These are phyloP conservation scores for Typhlichthys subterraneus DNA, from an alignment of 2,797 vertebrate genomes.

Conservation along the genomic window DNA sequence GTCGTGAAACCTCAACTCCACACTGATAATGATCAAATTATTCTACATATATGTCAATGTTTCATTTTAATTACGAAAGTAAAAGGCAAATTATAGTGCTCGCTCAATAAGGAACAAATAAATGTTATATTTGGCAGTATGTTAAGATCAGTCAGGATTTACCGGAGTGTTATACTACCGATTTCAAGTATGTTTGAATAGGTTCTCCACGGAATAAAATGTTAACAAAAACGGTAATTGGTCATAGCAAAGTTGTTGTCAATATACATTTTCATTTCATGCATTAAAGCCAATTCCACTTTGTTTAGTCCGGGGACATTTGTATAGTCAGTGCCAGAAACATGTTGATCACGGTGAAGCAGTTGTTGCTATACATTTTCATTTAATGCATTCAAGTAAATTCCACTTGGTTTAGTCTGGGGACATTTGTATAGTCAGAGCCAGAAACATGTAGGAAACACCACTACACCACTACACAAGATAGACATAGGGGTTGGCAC, in stretches of 20 bases:
- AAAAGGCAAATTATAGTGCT: background rate
- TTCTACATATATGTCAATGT: background rate
- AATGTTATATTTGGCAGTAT: background rate
- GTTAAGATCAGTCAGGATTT: background rate
- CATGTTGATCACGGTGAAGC: background rate
- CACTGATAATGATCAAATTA: background rate
- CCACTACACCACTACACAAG: too few species aligned
- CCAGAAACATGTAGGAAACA: background rate
- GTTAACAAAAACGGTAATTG: slow-evolving; percentile 10
- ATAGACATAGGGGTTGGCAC: background rate
- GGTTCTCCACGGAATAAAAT: slow-evolving; percentile 1
- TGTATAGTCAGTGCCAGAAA: background rate
- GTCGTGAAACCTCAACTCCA: too few species aligned
- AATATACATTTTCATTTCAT: slow-evolving; percentile 9
- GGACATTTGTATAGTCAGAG: background rate
- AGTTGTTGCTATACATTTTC: slow-evolving; percentile 5
- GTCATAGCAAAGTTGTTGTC: background rate
- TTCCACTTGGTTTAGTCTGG: background rate
- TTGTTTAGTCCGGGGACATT: background rate
- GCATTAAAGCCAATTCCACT: background rate
- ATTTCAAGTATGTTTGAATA: background rate
- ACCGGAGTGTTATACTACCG: background rate
- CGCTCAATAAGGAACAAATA: slow-evolving; percentile 10
- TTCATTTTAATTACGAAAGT: too few species aligned
- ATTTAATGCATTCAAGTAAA: slow-evolving; percentile 1